phyloP scores from a whole-genome alignment of 2,888 invertebrate species.

The Himalopsyche tibetana region DNA sequence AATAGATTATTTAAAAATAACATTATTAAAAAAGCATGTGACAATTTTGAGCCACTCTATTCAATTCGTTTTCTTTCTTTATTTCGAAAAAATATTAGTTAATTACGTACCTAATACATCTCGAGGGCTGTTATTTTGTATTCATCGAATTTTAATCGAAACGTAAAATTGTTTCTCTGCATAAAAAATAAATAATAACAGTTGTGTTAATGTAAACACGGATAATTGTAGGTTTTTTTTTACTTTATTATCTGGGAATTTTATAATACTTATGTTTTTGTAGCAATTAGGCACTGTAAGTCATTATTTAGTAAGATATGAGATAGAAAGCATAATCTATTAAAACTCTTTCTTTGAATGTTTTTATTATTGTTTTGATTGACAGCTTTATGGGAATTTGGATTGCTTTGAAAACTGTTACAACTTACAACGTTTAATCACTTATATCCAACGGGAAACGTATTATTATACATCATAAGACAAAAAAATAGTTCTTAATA shows the following conservation, averaged over 20 bases:
- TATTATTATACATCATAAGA: too few relatives aligned
- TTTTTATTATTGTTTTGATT: too few relatives aligned
- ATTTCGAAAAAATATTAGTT: slow-evolving; percentile 59
- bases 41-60: not conserved
- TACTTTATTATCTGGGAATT: not conserved
- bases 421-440: too few relatives aligned
- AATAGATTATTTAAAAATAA: too few relatives aligned
- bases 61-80: slow-evolving; percentile 45
- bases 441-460: too few relatives aligned
- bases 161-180: slow-evolving; percentile 50
- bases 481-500: too few relatives aligned
- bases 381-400: too few relatives aligned
- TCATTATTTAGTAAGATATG: too few relatives aligned
- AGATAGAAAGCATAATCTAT: too few relatives aligned
- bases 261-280: not conserved
- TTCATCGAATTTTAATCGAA: slow-evolving; percentile 63
- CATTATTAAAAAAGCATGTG: not conserved
- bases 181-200: slow-evolving; percentile 13
- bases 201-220: slow-evolving; percentile 46
- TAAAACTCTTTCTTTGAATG: too few relatives aligned
- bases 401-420: too few relatives aligned
- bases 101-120: slow-evolving; percentile 62
- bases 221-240: slow-evolving; percentile 44
- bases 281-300: too few relatives aligned
- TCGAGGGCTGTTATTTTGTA: slow-evolving; percentile 59